Base-by-base conservation (phyloP, 2,113 vertebrate species). In the Zosterops hypoxanthus region DNA sequence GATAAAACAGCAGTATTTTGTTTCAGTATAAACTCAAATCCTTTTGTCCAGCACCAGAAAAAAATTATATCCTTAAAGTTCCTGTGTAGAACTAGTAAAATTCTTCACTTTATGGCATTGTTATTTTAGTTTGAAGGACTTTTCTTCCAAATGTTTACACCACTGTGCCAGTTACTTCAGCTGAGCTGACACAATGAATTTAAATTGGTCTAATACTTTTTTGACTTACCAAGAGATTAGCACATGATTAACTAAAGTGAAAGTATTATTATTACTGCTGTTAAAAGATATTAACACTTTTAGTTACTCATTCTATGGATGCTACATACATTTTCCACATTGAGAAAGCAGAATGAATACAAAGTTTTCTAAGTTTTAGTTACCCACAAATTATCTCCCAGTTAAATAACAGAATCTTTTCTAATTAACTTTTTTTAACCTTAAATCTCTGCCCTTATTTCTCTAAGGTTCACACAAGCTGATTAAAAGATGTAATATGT, bases 211-310 rank as follows among this genome's bases (percentile, higher is more conserved):
- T 97, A 98, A 98, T 97, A 94, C 94, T 94, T 97, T 94, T 97
- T 68, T 94, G 96, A 98, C 90, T 98, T 97, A 98, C 96, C 95
- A 97, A 96, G 24, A 97, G 98, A 98, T 98, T 98, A 98, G 97
- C 98, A 98, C 98, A 94, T 97, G 95, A 98, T 98, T 98, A 97
- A 72, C 76, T 92, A 72, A 85, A 97, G 95, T 93, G 96, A 97
- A 98, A 96, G 96, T 90, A 97, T 97, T 98, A 97, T 97, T 98
- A 97, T 92, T 95, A 97, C 91, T 97, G 97, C 96, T 83, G 94
- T 94, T 97, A 77, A 88, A 97, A 98, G 94, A 98, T 97, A 98
- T 98, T 98, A 98, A 97, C 97, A 97, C 97, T 98, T 97, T 95
- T 95, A 86, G 70, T 96, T 98, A 97, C 14, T 65, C 70, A 94